These are phyloP conservation scores for Lithophane semibrunnea DNA, from an alignment of 2,888 invertebrate species.

Conservation along the genomic window DNA sequence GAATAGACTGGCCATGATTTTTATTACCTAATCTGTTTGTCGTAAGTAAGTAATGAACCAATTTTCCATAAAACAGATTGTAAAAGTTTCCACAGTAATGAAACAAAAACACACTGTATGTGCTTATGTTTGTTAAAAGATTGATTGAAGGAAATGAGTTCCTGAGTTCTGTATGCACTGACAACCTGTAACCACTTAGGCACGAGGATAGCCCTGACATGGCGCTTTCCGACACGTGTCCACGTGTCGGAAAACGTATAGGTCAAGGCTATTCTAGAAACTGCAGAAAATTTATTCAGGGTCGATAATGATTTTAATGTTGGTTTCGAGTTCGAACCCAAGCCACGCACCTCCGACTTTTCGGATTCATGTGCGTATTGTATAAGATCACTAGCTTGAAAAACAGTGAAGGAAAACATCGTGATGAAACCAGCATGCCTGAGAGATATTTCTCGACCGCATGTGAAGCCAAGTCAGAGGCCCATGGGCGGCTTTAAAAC, in stretches of 20 bases:
- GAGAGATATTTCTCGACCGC: too few species aligned
- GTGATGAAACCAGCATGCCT: too few species aligned
- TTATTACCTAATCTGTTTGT: neutral
- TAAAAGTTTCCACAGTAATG: neutral
- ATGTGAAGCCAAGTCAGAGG: too few species aligned
- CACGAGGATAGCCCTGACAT: conserved; percentile 15
- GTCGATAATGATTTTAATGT: neutral
- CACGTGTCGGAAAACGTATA: too few species aligned
- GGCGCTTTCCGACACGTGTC: conserved; percentile 44
- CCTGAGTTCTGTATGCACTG: conserved; percentile 7
- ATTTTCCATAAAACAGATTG: neutral
- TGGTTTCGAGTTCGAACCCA: too few species aligned
- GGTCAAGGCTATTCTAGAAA: neutral
- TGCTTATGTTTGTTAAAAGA: conserved; percentile 23
- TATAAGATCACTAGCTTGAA: neutral
- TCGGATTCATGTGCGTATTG: too few species aligned
- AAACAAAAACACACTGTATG: conserved; percentile 28
- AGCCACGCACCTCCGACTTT: too few species aligned
- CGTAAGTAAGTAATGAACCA: neutral
- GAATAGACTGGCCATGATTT: neutral
- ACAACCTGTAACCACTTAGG: conserved; percentile 13
- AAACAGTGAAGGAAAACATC: too few species aligned
- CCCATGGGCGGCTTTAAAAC: too few species aligned
- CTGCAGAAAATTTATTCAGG: neutral
- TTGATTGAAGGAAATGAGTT: conserved; percentile 52